These are phyloP conservation scores for Hypothenemus hampei DNA, from an alignment of 1,140 invertebrate species.

Conservation along the genomic window DNA sequence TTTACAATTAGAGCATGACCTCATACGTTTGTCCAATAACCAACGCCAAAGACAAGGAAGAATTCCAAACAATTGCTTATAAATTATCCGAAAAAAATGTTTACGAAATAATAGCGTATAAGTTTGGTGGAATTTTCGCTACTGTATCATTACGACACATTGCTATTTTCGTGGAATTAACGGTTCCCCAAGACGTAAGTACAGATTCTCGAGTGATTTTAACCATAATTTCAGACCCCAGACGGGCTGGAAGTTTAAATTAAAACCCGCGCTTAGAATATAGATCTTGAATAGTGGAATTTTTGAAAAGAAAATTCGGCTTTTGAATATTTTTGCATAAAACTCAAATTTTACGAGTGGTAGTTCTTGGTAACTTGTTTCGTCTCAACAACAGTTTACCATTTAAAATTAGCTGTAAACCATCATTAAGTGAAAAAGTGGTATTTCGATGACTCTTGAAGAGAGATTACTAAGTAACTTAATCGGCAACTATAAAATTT, in stretches of 20 bases:
- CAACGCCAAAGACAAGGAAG: too few relatives aligned
- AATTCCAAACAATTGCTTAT: constrained; percentile 16
- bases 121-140: constrained; percentile 17
- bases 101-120: constrained; percentile 7
- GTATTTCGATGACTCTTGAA: too few relatives aligned
- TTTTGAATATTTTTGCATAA: constrained; percentile 22
- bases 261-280: constrained; percentile 8
- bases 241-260: constrained; percentile 3
- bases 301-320: constrained; percentile 7
- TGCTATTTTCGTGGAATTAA: constrained; percentile 30
- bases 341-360: not conserved
- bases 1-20: too few relatives aligned
- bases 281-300: constrained; percentile 12
- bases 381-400: constrained; percentile 1
- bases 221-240: constrained; percentile 25
- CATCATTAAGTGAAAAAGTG: too few relatives aligned
- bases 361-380: not conserved
- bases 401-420: not conserved
- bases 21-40: too few relatives aligned
- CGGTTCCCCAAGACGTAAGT: constrained; percentile 24
- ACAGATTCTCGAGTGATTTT: constrained; percentile 21
- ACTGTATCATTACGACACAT: constrained; percentile 32
- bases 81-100: constrained; percentile 18
- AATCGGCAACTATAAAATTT: too few relatives aligned
- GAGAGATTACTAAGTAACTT: too few relatives aligned